Base-by-base conservation (phyloP, 2,888 invertebrate species). In the Nomada fucata region DNA sequence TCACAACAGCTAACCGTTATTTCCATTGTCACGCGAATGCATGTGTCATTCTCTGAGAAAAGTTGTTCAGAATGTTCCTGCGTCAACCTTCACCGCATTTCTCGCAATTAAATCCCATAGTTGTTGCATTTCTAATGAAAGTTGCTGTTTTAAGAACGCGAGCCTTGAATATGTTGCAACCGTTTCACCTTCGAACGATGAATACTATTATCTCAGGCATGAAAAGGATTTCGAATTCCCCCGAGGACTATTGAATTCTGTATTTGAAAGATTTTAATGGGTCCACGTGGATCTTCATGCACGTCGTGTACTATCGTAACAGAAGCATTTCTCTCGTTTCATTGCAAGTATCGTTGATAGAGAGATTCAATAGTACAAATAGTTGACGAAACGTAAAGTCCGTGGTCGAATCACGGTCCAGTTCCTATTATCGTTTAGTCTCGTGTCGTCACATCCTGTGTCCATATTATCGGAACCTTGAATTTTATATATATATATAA, bases 1-100 rank as follows among this genome's bases (percentile, higher is more conserved):
- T 55, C 52, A n/a, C 13, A 47, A 65, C 73, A 10, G 7, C 2
- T n/a, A 59, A 82, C 70, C 59, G 65, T 70, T 75, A 75, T 67
- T 82, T 63, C 61, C 61, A 82, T 80, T 80, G 81, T 82, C 64
- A 59, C 44, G 44, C 50, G 42, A 59, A 55, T 53, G 71, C 36
- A 65, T 52, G 64, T 79, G 73, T 79, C 73, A 59, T 26, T 53
- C 80, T 64, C 53, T 44, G 80, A 72, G 80, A 80, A 64, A 79
- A 69, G 53, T 74, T 74, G 57, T 64, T 64, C 69, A 64, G 73
- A 69, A 79, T 79, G 63, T 81, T 73, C 36, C 60, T 74, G 47
- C 81, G 57, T 53, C 79, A 79, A 79, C 81, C 80, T 81, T 81
- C 81, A 79, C 81, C 81, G 81, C 81, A 79, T 81, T 81, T 79